phyloP scores from a whole-genome alignment of 2,888 invertebrate genomes.

The Pseudococcus longispinus region DNA sequence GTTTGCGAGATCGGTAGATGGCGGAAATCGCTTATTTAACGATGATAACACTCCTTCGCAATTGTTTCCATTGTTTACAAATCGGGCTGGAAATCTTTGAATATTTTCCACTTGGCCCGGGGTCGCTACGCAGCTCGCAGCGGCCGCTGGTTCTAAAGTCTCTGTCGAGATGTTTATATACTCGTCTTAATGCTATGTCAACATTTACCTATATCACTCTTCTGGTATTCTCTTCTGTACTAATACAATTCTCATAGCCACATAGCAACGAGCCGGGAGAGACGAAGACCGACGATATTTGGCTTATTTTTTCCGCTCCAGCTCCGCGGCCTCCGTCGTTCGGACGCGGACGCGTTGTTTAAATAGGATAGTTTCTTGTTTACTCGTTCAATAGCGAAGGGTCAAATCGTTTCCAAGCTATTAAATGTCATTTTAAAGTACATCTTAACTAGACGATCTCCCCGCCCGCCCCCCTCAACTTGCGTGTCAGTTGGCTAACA shows the following conservation, averaged over 20 bases:
- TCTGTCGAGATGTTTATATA: slow-evolving; percentile 37
- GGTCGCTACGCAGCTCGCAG: not conserved
- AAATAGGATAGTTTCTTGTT: slow-evolving; percentile 53
- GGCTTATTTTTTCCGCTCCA: slow-evolving; percentile 20
- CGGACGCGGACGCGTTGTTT: slow-evolving; percentile 2
- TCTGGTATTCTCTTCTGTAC: slow-evolving; percentile 37
- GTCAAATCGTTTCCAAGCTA: slow-evolving; percentile 50
- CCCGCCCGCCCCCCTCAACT: not conserved
- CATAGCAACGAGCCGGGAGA: not conserved
- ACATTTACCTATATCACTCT: slow-evolving; percentile 55
- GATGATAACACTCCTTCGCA: slow-evolving; percentile 45
- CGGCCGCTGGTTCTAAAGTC: slow-evolving; percentile 4
- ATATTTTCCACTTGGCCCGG: not conserved
- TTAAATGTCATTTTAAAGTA: slow-evolving; percentile 53
- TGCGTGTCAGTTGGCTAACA: not conserved
- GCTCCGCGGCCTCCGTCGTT: not conserved
- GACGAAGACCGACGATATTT: slow-evolving; percentile 15
- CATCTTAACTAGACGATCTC: slow-evolving; percentile 13
- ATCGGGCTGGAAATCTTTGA: slow-evolving; percentile 8
- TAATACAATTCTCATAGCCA: not conserved
- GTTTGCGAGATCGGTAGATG: slow-evolving; percentile 46
- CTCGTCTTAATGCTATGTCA: slow-evolving; percentile 49
- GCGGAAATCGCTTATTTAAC: slow-evolving; percentile 52
- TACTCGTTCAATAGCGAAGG: slow-evolving; percentile 43
- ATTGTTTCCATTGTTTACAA: slow-evolving; percentile 54